Evolutionary conservation across 2,797 vertebrate genomes (phyloP).

Genomic region (Morus bassanus): DNA sequence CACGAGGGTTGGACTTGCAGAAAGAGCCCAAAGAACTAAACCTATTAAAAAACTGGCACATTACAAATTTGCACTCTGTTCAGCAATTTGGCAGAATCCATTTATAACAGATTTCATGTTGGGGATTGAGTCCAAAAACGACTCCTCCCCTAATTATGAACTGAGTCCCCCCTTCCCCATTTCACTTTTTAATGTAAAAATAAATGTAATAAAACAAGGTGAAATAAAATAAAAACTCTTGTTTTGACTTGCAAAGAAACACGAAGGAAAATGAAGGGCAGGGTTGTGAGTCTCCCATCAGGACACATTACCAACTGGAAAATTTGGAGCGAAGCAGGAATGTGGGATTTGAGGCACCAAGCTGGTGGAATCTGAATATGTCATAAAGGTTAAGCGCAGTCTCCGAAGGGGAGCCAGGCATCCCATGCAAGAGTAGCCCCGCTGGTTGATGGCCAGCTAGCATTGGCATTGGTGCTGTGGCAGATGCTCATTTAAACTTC

Average conservation of each 20-base stretch:
- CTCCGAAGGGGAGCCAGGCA: conserved; percentile 50
- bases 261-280: conserved; percentile 1
- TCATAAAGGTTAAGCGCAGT: conserved; percentile 46
- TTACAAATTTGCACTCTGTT: conserved; percentile 58
- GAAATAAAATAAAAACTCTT: conserved; percentile 3
- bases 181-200: not conserved
- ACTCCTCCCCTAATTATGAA: conserved; percentile 75
- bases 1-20: conserved; percentile 56
- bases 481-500: conserved; percentile 76
- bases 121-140: conserved; percentile 67
- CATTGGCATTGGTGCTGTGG: conserved; percentile 35
- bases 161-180: not conserved
- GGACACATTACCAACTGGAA: conserved; percentile 42
- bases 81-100: conserved; percentile 74
- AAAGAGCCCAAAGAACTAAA: conserved; percentile 68
- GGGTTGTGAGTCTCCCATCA: not conserved
- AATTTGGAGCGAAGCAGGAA: conserved; percentile 55
- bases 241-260: conserved; percentile 38
- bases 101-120: conserved; percentile 76
- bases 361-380: conserved; percentile 49
- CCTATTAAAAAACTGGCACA: conserved; percentile 76
- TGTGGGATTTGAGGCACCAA: conserved; percentile 34
- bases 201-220: not conserved
- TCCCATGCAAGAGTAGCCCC: conserved; percentile 50
- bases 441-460: conserved; percentile 49